phyloP scores from a whole-genome alignment of 2,797 vertebrate species.

The Peromyscus attwateri region DNA sequence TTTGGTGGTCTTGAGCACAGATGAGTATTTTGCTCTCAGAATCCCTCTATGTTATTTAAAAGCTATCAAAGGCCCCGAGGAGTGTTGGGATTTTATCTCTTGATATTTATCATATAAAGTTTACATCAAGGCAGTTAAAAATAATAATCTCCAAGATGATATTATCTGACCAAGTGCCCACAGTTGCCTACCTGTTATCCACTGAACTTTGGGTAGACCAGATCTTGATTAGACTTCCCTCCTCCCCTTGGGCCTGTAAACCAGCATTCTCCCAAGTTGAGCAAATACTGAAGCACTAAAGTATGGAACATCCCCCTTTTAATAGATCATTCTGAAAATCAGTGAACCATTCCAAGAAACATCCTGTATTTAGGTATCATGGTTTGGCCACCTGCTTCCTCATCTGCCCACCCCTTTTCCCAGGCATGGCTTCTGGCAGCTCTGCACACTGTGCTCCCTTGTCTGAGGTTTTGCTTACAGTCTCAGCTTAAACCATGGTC shows the following conservation, averaged over 20 bases:
- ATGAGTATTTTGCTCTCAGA: not conserved
- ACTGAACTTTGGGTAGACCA: not conserved
- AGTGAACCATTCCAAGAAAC: not conserved
- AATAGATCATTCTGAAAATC: not conserved
- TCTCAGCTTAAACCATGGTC: not conserved
- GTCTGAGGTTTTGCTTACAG: not conserved
- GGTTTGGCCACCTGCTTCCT: not conserved
- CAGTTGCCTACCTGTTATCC: not conserved
- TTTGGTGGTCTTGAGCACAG: not conserved
- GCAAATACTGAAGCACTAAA: not conserved
- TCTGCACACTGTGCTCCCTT: not conserved
- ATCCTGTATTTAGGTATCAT: not conserved
- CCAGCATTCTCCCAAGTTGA: not conserved
- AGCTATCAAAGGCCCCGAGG: not conserved
- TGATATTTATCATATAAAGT: conserved; percentile 13
- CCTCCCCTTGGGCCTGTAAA: not conserved
- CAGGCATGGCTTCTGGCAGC: not conserved
- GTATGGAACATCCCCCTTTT: not conserved
- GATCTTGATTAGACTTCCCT: not conserved
- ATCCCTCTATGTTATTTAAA: not conserved
- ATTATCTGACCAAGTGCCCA: not conserved
- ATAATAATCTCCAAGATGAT: not conserved
- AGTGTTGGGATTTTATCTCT: not conserved
- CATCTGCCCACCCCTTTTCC: not conserved
- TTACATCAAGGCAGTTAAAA: conserved; percentile 16